Percentiles rank a stretch among this genome's conserved stretches.
phyloP scores from a whole-genome alignment of 2,113 vertebrate genomes.

The Oceanites oceanicus region DNA sequence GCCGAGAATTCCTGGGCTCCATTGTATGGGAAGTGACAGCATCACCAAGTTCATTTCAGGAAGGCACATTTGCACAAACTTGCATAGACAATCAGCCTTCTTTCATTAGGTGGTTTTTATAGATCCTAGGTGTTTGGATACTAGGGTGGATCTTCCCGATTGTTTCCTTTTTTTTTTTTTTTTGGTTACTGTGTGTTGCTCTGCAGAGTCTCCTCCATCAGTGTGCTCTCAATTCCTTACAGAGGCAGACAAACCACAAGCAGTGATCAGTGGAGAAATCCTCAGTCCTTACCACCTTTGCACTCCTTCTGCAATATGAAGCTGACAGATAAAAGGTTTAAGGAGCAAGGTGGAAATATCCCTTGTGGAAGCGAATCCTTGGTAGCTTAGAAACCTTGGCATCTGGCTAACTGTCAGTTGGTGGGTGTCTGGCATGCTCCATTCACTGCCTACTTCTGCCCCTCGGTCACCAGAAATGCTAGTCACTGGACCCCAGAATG shows the following conservation, averaged over 20 bases:
- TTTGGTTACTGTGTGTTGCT: not conserved
- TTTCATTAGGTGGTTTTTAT: not conserved
- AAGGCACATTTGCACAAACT: not conserved
- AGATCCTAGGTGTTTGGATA: not conserved
- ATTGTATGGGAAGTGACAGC: not conserved
- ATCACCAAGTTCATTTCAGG: not conserved
- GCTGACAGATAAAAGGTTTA: not conserved
- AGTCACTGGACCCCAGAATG: not conserved
- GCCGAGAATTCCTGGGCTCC: not conserved
- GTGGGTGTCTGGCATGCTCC: not conserved
- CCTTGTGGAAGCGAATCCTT: not conserved
- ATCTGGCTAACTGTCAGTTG: not conserved
- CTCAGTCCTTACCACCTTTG: not conserved
- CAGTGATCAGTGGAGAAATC: not conserved
- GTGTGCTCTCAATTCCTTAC: not conserved
- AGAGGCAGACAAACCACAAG: not conserved
- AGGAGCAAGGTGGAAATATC: not conserved
- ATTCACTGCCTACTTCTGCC: not conserved
- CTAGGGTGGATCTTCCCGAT: not conserved
- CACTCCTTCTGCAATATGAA: not conserved
- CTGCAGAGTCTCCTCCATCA: not conserved
- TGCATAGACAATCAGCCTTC: not conserved
- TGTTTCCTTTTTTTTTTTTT: no score
- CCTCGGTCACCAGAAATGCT: not conserved
- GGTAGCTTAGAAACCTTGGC: not conserved